Conservation (phyloP, 2,113 vertebrate genomes). For the Boulengeromyrus knoepffleri region DNA sequence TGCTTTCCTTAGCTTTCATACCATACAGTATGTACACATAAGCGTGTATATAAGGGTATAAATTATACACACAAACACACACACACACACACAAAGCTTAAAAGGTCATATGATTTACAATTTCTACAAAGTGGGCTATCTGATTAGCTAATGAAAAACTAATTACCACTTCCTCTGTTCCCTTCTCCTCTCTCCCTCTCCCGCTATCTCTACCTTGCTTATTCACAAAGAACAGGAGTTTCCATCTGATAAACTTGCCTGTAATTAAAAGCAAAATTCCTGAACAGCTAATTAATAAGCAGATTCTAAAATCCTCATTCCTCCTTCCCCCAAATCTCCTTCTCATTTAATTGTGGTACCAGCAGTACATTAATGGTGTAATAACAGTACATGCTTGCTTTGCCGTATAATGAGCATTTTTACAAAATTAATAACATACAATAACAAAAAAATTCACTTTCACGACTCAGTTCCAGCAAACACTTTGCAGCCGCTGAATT, state of each 20-base stretch:
- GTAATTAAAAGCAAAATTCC: conserved; percentile 12
- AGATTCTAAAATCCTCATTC: conserved; percentile 1
- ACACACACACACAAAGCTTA: background rate
- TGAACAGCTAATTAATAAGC: conserved; percentile 3
- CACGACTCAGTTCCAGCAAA: background rate
- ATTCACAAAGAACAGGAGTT: conserved; percentile 7
- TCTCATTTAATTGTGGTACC: background rate
- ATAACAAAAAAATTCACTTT: background rate
- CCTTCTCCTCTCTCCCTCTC: background rate
- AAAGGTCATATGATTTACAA: background rate
- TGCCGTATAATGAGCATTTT: background rate
- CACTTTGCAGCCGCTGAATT: background rate
- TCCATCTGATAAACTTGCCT: conserved; percentile 11
- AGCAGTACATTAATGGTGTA: background rate
- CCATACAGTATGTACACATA: background rate
- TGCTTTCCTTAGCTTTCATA: background rate
- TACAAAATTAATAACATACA: conserved; percentile 4
- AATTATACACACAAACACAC: background rate
- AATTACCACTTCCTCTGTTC: background rate
- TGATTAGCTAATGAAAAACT: conserved; percentile 10
- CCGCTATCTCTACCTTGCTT: background rate
- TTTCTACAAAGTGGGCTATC: background rate
- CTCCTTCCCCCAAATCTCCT: background rate
- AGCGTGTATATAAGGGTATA: background rate
- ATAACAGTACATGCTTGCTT: background rate